These are phyloP conservation scores for Ailurus styani DNA, from an alignment of 2,113 vertebrate species.

Conservation along the genomic window DNA sequence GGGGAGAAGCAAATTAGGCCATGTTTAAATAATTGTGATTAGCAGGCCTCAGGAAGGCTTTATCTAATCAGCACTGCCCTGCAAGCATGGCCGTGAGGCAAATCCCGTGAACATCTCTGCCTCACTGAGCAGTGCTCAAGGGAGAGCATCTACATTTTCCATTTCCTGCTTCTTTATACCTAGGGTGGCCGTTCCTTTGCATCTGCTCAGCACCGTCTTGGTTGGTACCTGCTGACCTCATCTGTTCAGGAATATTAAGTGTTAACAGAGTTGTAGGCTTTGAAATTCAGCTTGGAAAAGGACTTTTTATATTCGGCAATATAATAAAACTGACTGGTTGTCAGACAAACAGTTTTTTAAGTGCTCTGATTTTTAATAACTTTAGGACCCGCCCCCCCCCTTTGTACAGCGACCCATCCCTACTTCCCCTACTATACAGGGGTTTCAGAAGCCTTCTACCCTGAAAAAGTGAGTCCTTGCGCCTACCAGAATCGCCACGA, in stretches of 20 bases:
- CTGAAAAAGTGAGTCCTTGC: not conserved
- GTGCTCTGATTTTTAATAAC: not conserved
- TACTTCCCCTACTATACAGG: not conserved
- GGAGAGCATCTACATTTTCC: not conserved
- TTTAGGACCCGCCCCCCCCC: not conserved
- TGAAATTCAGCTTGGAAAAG: slow-evolving; percentile 4
- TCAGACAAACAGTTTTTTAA: not conserved
- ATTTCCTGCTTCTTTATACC: not conserved
- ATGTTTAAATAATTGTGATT: not conserved
- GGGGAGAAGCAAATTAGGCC: not conserved
- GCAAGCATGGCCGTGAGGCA: not conserved
- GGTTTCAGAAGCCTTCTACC: not conserved
- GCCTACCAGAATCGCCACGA: too few species aligned
- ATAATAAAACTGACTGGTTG: not conserved
- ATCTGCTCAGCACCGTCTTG: not conserved
- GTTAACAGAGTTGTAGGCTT: not conserved
- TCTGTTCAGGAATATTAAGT: not conserved
- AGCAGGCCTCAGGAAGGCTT: not conserved
- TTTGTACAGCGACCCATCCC: not conserved
- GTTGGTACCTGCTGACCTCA: not conserved
- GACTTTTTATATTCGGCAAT: not conserved
- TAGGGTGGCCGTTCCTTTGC: rapidly evolving
- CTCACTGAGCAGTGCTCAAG: not conserved
- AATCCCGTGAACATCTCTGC: not conserved
- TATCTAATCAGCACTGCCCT: not conserved